phyloP scores from a whole-genome alignment of 2,797 vertebrate species.

The Myoxocephalus aenaeus region DNA sequence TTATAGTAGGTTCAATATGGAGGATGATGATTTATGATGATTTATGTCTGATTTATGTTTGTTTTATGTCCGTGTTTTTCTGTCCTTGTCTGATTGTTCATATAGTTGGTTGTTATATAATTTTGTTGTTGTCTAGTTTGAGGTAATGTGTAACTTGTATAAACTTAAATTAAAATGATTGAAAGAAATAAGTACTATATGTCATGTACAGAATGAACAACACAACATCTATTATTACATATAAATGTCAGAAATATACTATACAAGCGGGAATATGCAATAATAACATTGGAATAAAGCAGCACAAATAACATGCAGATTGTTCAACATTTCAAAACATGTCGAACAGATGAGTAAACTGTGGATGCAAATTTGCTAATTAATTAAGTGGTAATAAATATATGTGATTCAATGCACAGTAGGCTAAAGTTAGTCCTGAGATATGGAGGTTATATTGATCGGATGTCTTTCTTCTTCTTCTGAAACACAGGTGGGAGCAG shows the following conservation, averaged over 20 bases:
- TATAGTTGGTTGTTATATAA: too few relatives aligned
- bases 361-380: background rate
- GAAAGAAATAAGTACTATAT: too few relatives aligned
- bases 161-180: too few relatives aligned
- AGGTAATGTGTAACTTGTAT: too few relatives aligned
- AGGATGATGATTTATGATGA: too few relatives aligned
- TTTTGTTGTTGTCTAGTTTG: too few relatives aligned
- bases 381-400: background rate
- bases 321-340: background rate
- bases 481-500: background rate
- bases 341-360: background rate
- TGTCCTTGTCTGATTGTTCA: too few relatives aligned
- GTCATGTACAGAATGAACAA: too few relatives aligned
- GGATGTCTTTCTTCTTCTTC: background rate
- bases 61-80: too few relatives aligned
- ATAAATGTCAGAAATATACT: background rate
- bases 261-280: background rate
- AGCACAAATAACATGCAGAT: background rate
- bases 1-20: too few relatives aligned
- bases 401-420: background rate
- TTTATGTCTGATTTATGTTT: too few relatives aligned
- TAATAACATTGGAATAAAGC: background rate
- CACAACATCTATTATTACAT: background rate
- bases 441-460: background rate
- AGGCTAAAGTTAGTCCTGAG: background rate